Evolutionary conservation across 2,888 invertebrate species (phyloP).

Genomic region (Phasia obesa): DNA sequence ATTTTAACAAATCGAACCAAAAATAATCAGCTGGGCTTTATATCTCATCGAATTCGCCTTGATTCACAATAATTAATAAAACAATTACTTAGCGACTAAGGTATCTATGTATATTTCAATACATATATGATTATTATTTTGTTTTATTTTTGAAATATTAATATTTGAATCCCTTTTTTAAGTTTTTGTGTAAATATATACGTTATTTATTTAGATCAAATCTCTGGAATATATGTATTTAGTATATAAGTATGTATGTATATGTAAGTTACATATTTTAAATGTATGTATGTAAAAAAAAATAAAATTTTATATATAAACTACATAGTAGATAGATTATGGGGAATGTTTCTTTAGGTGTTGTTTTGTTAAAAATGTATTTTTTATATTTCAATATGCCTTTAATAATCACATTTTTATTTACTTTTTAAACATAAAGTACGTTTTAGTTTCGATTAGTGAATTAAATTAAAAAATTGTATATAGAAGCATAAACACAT

Average conservation of each 20-base stretch:
- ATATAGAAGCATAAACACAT: too few relatives aligned
- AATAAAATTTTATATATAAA: constrained; percentile 38
- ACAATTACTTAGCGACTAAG: constrained; percentile 54
- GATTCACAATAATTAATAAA: constrained; percentile 33
- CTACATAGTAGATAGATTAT: constrained; percentile 48
- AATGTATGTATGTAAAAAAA: constrained; percentile 31
- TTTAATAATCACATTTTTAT: constrained; percentile 58
- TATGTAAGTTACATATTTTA: constrained; percentile 38
- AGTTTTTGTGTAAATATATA: constrained; percentile 53
- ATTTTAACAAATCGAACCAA: too few relatives aligned
- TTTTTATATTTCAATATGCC: constrained; percentile 50
- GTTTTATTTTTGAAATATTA: constrained; percentile 36
- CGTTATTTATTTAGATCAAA: constrained; percentile 61
- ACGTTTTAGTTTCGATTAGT: constrained; percentile 31
- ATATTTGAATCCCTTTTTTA: constrained; percentile 55
- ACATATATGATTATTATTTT: constrained; percentile 23
- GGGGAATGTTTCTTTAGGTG: constrained; percentile 49
- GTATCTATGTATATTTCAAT: constrained; percentile 45
- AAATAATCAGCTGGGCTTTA: too few relatives aligned
- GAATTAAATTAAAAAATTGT: not conserved
- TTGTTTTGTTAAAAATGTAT: constrained; percentile 32
- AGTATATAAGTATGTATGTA: constrained; percentile 38
- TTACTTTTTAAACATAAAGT: constrained; percentile 48
- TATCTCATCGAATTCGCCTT: too few relatives aligned
- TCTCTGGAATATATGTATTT: constrained; percentile 62